Conservation (phyloP, 2,888 invertebrate species). For the Caenorhabditis parvicauda region DNA sequence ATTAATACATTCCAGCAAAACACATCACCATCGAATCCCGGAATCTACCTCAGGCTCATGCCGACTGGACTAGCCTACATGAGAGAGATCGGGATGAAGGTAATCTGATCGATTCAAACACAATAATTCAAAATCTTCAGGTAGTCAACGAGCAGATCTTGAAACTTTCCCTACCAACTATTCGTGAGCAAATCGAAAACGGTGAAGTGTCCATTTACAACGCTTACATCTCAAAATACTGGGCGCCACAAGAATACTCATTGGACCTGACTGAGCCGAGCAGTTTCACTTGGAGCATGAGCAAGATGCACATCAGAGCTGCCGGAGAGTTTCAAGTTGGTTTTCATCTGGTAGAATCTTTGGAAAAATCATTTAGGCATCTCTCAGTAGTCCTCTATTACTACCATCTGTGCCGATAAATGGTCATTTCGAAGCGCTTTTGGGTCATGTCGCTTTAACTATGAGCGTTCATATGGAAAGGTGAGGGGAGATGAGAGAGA, state of each 20-base stretch:
- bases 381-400: conserved; percentile 54
- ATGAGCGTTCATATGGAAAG: conserved; percentile 58
- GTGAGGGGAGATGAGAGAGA: too few relatives aligned
- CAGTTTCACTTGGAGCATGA: conserved; percentile 60
- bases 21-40: conserved; percentile 57
- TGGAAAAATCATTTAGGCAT: too few relatives aligned
- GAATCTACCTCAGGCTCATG: conserved; percentile 58
- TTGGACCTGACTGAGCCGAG: conserved; percentile 58
- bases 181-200: conserved; percentile 56
- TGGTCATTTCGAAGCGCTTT: conserved; percentile 58
- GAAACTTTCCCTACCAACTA: conserved; percentile 56
- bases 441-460: conserved; percentile 58
- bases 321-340: conserved; percentile 59
- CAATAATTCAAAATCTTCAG: conserved; percentile 3
- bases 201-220: conserved; percentile 60
- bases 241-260: conserved; percentile 60
- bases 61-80: conserved; percentile 61
- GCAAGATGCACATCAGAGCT: conserved; percentile 60
- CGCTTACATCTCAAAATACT: conserved; percentile 58
- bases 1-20: conserved; percentile 61
- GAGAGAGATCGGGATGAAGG: conserved; percentile 61
- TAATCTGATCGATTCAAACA: background rate
- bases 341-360: too few relatives aligned
- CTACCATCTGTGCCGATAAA: conserved; percentile 58
- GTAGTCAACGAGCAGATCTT: conserved; percentile 61